A percentile compares a stretch with the other conserved stretches of the same genome.
These are phyloP conservation scores for Psophia crepitans DNA, from an alignment of 2,113 vertebrate genomes.

Conservation along the genomic window DNA sequence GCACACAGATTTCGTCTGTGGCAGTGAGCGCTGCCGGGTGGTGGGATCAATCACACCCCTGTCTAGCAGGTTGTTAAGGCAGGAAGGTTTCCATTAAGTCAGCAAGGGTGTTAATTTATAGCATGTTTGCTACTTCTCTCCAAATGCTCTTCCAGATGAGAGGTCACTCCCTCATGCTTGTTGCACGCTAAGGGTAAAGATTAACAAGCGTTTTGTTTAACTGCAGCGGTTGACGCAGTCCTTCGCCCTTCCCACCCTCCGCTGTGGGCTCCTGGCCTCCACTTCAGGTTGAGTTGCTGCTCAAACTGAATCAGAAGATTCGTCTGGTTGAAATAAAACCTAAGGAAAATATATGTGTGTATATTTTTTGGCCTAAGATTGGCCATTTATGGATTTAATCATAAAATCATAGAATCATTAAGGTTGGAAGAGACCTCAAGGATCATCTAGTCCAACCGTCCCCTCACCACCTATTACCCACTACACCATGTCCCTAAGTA, in stretches of 20 bases:
- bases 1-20: not conserved
- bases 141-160: not conserved
- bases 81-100: slow-evolving; percentile 39
- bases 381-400: not conserved
- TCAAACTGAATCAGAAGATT: not conserved
- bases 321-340: not conserved
- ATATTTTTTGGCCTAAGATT: not conserved
- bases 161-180: not conserved
- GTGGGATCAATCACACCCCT: not conserved
- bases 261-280: not conserved
- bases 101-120: slow-evolving; percentile 25
- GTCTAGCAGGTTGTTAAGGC: not conserved
- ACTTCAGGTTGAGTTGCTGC: not conserved
- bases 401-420: no score
- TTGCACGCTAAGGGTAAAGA: not conserved
- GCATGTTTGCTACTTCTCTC: not conserved
- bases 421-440: no score
- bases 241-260: not conserved
- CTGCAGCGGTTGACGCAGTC: not conserved
- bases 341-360: not conserved
- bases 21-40: not conserved
- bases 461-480: no score
- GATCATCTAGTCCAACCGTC: no score
- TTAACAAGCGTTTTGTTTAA: not conserved
- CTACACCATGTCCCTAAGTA: no score